Base-by-base conservation (phyloP, 2,113 vertebrate species). In the Phalacrocorax brasilianus region DNA sequence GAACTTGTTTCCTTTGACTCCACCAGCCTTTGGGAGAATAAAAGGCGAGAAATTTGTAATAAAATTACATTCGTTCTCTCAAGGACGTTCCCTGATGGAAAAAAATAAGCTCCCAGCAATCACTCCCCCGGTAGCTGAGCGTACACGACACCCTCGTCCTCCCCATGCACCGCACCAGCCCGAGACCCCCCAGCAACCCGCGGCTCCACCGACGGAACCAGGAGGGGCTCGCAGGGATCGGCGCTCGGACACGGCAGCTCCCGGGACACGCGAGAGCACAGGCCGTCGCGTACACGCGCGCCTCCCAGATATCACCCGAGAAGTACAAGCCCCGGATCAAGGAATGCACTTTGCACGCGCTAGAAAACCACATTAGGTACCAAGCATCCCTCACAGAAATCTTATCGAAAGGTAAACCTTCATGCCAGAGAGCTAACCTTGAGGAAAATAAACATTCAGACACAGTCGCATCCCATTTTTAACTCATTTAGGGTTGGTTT, bases 41-140 rank as follows among this genome's bases (percentile, higher is more conserved):
- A 65, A 28, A 44, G 32, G 63, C 1, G 3, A 15, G 24, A 40
- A 70, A 77, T 42, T 10, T 24, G 28, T 3, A 18, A 44, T 61
- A 40, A 79, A 89, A 67, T 8, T 3, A 18, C 30, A 55, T 0
- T 6, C 4, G 15, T 65, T 87, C 58, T n/a, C 68, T 79, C 56
- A 22, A 80, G 67, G 27, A 13, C 0, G 0, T 61, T 88, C 53
- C 3, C 2, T 0, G 12, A 30, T 0, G 7, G 75, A 13, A 40
- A 49, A 7, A 65, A 1, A 15, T 3, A 9, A 0, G 33, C 14
- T 84, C 49, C 28, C 8, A 5, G 63, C 1, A 1, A 44, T 59
- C 4, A 1, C 16, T 77, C n/a, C 20, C 58, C 30, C 3, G 3
- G n/a, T 4, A 61, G 59, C 72, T 1, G 22, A 87, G 55, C 4